Conservation (phyloP, 1,140 invertebrate species). For the Neotoxoptera formosana region DNA sequence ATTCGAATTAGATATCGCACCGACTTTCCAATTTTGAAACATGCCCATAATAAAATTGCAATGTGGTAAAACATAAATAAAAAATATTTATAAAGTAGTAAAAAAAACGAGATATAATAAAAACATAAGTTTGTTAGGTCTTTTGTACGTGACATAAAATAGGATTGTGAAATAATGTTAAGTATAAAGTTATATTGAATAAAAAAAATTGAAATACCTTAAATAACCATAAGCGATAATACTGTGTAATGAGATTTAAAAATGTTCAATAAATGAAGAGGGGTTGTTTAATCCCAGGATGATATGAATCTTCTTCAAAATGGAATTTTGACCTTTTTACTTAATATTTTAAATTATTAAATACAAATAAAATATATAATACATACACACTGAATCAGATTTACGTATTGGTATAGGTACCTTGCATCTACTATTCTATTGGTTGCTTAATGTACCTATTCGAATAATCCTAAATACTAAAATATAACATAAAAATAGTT, state of each 20-base stretch:
- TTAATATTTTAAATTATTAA: background rate
- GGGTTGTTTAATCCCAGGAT: background rate
- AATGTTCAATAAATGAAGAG: background rate
- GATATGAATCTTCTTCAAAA: background rate
- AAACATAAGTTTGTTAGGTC: background rate
- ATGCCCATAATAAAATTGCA: background rate
- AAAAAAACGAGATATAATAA: slow-evolving; percentile 20
- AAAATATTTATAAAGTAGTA: slow-evolving; percentile 9
- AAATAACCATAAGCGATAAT: background rate
- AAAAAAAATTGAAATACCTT: background rate
- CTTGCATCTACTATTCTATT: too few species aligned
- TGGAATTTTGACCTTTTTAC: background rate
- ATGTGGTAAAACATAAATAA: slow-evolving; percentile 9
- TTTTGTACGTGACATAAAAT: slow-evolving; percentile 13
- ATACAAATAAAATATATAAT: background rate
- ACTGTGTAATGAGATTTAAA: background rate
- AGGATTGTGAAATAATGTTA: background rate
- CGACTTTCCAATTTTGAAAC: slow-evolving; percentile 5
- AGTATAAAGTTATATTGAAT: background rate
- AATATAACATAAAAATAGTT: too few species aligned
- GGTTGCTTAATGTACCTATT: background rate
- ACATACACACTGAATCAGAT: background rate
- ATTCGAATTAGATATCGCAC: background rate
- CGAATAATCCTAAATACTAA: too few species aligned
- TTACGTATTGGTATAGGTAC: background rate